Base-by-base conservation (phyloP, 2,888 invertebrate species). In the Melieria picta region DNA sequence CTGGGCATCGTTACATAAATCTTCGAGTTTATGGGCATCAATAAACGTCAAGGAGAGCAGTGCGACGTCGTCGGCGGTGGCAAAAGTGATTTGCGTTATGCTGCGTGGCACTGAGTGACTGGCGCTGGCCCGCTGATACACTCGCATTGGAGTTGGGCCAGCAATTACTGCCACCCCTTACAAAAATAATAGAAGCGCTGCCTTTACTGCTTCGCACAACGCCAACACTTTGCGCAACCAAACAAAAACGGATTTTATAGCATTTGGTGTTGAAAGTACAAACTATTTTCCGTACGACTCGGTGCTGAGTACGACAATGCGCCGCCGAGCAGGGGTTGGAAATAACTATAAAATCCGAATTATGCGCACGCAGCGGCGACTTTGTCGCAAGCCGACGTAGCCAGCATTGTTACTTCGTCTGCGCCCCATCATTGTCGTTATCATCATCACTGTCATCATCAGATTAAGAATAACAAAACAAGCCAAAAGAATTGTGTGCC, bases 11-110 rank as follows among this genome's bases (percentile, higher is more conserved):
- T 70, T 65, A 73, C 85, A 85, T 85, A 85, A 85, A 85, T 85
- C 85, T 81, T 84, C 81, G 81, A 84, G 80, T 85, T 85, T 85
- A 85, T 85, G 84, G 3, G 83, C 85, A 85, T 85, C 85, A 85
- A 85, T 85, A 85, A 85, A 85, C 85, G 85, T 85, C 85, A 82
- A 80, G 80, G 81, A 81, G 83, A 84, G 82, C 83, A 82, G 81
- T 48, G 48, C 11, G 56, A 13, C 47, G 30, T 7, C 50, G 68
- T 60, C 62, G 46, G 42, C 69, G 61, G 55, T 30, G 50, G 61
- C 46, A 50, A 11, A 9, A 50, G 50, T 50, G 11, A 11, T 50
- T 50, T 9, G 50, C 9, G 11, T 30, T 30, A 30, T 30, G 30
- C 30, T 30, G 30, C 30, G 30, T 30, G 30, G 30, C 30, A 30